These are phyloP conservation scores for Chirona hameri DNA, from an alignment of 2,888 invertebrate species.

Conservation along the genomic window DNA sequence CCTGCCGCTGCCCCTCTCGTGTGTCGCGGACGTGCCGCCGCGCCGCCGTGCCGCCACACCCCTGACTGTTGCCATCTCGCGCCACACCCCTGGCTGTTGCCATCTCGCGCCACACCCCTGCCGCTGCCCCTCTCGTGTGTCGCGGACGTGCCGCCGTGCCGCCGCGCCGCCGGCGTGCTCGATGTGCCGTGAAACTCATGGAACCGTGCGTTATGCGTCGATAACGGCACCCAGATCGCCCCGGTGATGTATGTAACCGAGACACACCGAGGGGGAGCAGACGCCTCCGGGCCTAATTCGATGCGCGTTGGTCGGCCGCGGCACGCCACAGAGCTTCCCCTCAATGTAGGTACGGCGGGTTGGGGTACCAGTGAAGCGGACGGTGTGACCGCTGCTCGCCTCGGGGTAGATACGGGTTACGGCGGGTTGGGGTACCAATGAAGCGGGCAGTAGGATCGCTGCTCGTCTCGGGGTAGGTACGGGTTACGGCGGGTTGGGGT, in stretches of 20 bases:
- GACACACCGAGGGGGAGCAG: background rate
- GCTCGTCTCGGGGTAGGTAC: no score
- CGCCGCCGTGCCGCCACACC: background rate
- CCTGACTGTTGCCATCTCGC: background rate
- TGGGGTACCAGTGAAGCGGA: no score
- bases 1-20: background rate
- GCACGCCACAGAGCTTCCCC: no score
- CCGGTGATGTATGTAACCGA: conserved; percentile 1
- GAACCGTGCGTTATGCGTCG: conserved; percentile 25
- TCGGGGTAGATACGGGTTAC: no score
- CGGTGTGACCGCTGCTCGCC: no score
- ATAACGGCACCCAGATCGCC: background rate
- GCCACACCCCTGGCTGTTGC: no score
- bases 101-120: background rate
- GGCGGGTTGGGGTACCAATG: no score
- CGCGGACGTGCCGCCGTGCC: no score
- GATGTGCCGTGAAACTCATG: conserved; percentile 28
- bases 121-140: background rate
- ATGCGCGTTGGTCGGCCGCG: background rate
- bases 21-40: background rate
- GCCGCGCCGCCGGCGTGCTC: background rate
- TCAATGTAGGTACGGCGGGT: no score
- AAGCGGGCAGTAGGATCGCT: no score
- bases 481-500: no score
- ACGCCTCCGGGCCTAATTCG: background rate